Evolutionary conservation across 2,113 vertebrate species (phyloP).

Genomic region (Chroicocephalus ridibundus): DNA sequence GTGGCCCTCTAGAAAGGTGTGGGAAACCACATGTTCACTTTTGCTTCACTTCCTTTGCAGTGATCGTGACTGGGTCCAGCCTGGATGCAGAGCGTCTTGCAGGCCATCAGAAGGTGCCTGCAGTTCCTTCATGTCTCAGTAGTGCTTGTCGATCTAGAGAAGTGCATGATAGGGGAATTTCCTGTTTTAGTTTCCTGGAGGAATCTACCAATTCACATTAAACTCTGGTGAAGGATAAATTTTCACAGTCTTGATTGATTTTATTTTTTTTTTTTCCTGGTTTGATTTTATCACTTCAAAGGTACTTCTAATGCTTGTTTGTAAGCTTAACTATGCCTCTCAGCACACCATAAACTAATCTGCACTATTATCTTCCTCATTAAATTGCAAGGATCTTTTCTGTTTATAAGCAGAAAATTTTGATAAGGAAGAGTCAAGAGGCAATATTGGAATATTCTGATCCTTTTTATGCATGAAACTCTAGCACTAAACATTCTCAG

Average conservation of each 20-base stretch:
- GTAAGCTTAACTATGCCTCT: neutral
- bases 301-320: neutral
- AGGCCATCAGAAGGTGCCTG: neutral
- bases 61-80: neutral
- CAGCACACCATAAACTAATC: neutral
- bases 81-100: neutral
- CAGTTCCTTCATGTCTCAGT: neutral
- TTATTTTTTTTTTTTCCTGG: neutral
- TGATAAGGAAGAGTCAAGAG: neutral
- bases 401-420: neutral
- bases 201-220: neutral
- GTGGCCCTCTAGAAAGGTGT: neutral
- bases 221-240: neutral
- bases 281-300: neutral
- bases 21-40: neutral
- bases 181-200: neutral
- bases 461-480: neutral
- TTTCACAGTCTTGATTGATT: neutral
- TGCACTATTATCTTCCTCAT: neutral
- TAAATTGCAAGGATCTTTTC: neutral
- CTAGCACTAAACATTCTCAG: neutral
- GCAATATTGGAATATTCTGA: neutral
- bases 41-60: neutral
- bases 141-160: neutral
- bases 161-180: neutral